Evolutionary conservation across 1,140 invertebrate species (phyloP), one percentile per base, ranked within the genome.

Genomic region (Drosophila orosa): DNA sequence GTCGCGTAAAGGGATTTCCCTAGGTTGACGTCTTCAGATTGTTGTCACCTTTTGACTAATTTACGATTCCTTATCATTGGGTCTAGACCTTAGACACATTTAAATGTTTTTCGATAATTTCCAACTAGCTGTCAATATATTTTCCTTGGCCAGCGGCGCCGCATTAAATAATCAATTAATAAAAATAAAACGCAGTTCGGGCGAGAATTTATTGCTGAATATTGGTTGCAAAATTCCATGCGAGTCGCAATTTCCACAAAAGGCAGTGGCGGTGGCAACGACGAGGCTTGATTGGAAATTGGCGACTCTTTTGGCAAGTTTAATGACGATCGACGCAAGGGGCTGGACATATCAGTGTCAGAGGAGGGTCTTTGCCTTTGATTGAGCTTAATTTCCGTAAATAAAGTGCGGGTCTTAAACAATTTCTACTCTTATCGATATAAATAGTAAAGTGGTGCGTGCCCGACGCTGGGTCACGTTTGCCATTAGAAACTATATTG

Each of bases 101-200:
- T 17, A 24, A 39, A 22, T 24, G 15, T 63, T 67, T 47, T 52
- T 47, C 44, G 44, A 50, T 50, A 44, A 31, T 31, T 63, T 63
- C 9, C 0, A 39, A 33, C 25, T 19, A 40, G 15, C 8, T 22
- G 7, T 33, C 48, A 31, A 37, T 59, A 35, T 12, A n/a, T 40
- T 50, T 29, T 62, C 42, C 17, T 9, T 5, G 19, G 9, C 35
- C 33, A 8, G 5, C 29, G 60, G 48, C 65, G 65, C 67, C 67
- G 33, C 35, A 72, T 72, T 72, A 40, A 69, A 56, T 71, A 72
- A 71, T 72, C 68, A 71, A 71, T 72, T 56, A 69, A 71, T 69
- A 57, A 44, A 57, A 57, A 71, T 58, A 22, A 71, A 72, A 39
- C 68, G 68, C 68, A 72, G 35, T 71, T 72, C 13, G n/a, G 2